Conservation (phyloP, 2,113 vertebrate genomes). For the Strix uralensis region DNA sequence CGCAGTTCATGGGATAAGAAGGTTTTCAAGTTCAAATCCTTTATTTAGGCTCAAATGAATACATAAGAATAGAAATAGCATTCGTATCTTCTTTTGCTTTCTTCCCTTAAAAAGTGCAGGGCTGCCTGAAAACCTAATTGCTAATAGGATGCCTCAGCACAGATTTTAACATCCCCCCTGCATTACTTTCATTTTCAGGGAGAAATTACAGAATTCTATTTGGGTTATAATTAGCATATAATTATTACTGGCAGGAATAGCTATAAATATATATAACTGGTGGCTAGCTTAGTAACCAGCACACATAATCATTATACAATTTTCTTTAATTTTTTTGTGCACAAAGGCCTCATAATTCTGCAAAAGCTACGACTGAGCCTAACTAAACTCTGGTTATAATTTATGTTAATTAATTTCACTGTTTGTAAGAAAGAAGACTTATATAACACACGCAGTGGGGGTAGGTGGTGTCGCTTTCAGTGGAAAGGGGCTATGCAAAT, state of each 20-base stretch:
- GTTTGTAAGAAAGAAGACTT: conserved; percentile 43
- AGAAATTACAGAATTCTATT: conserved; percentile 53
- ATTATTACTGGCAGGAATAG: conserved; percentile 60
- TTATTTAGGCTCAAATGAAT: conserved; percentile 6
- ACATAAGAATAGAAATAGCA: not conserved
- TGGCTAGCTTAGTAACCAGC: conserved; percentile 50
- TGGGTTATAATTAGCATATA: conserved; percentile 68
- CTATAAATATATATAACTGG: conserved; percentile 59
- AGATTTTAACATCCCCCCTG: conserved; percentile 37
- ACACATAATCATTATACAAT: conserved; percentile 62
- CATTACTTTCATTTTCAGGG: conserved; percentile 4
- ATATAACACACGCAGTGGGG: not conserved
- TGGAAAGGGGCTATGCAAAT: not conserved
- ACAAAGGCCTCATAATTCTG: conserved; percentile 26
- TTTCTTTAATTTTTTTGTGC: conserved; percentile 54
- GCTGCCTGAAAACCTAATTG: conserved; percentile 16
- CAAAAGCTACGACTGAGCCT: not conserved
- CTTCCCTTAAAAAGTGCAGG: not conserved
- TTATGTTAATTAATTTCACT: conserved; percentile 52
- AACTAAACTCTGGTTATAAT: conserved; percentile 29
- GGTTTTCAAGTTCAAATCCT: not conserved
- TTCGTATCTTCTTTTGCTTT: not conserved
- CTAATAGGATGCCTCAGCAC: not conserved
- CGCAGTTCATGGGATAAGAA: not conserved
- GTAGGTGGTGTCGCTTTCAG: not conserved